Evolutionary conservation across 2,797 vertebrate species (phyloP), one percentile per base, ranked within the genome.

Genomic region (Meda fulgida): DNA sequence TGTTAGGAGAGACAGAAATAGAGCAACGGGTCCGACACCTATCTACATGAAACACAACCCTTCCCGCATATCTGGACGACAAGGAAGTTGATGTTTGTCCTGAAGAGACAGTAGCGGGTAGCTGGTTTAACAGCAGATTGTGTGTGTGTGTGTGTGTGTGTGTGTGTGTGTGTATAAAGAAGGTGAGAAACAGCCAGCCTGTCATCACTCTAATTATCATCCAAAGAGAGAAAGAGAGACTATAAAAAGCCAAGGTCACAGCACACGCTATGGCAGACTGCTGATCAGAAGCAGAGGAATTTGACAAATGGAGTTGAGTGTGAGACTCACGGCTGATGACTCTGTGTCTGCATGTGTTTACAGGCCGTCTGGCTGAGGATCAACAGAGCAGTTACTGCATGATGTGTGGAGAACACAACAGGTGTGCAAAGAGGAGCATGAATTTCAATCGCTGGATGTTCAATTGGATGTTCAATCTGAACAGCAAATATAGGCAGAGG

Each of bases 221-320:
- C 51, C 67, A 53, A 10, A 80, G 69, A 79, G 23, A 19, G 76
- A 36, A 10, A 70, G 60, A 85, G 23, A 81, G 4, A 72, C 80
- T 90, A 89, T 89, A 84, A 88, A 88, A 89, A 86, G 85, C 80
- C 83, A 84, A 87, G 88, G 88, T 88, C 88, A 89, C 13, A 79
- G 84, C 80, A 78, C 80, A 71, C 11, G 75, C 53, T 84, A 34
- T 78, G 58, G 26, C 77, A 75, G 71, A 87, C 69, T n/a, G 53
- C 80, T 78, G 85, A 89, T 87, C 84, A 88, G 83, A 82, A 71
- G 75, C 83, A 76, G 21, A 67, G 69, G 85, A 88, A 88, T 87
- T 65, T 85, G 79, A 87, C 69, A 82, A 83, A 86, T 66, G 73
- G 55, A 81, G 78, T 36, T 34, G 5, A 21, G 69, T 6, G 72